Evolutionary conservation across 2,888 invertebrate genomes (phyloP).

Genomic region (Aphelenchoides bicaudatus): DNA sequence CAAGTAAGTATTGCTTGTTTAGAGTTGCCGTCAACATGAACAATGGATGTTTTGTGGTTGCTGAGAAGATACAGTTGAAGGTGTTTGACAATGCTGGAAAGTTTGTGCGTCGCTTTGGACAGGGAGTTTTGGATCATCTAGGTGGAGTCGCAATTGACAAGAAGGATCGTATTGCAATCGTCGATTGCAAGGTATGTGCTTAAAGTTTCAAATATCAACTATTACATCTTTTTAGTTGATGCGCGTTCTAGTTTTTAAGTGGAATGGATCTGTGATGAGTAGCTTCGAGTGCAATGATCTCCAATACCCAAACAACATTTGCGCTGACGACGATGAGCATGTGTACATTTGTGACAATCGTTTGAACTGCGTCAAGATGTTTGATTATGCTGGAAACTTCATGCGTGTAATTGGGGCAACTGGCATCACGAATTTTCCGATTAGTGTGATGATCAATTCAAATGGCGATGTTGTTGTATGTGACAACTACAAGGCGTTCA

Average conservation of each 20-base stretch:
- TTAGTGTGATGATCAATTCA: conserved; percentile 94
- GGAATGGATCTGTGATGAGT: conserved; percentile 83
- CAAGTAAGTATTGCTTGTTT: not conserved
- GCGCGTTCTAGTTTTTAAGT: conserved; percentile 97
- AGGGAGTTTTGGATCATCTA: conserved; percentile 95
- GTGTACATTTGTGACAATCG: conserved; percentile 99
- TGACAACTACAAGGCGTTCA: conserved; percentile 99
- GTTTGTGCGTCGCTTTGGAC: conserved; percentile 97
- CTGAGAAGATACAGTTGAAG: conserved; percentile 88
- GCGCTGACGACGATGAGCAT: conserved; percentile 96
- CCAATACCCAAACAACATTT: conserved; percentile 98
- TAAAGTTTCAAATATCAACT: not conserved
- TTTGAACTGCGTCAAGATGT: conserved; percentile 97
- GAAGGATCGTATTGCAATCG: conserved; percentile 94
- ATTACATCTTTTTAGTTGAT: conserved; percentile 74
- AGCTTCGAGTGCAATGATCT: conserved; percentile 95
- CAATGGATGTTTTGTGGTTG: conserved; percentile 94
- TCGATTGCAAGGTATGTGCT: conserved; percentile 73
- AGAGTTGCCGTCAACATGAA: conserved; percentile 88
- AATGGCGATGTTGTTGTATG: conserved; percentile 94
- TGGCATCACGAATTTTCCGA: conserved; percentile 97
- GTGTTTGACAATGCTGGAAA: conserved; percentile 99
- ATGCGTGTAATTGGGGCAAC: conserved; percentile 95
- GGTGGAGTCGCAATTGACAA: conserved; percentile 95
- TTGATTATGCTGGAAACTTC: conserved; percentile 92